phyloP scores from a whole-genome alignment of 1,140 invertebrate species.

The Drosophila varians region DNA sequence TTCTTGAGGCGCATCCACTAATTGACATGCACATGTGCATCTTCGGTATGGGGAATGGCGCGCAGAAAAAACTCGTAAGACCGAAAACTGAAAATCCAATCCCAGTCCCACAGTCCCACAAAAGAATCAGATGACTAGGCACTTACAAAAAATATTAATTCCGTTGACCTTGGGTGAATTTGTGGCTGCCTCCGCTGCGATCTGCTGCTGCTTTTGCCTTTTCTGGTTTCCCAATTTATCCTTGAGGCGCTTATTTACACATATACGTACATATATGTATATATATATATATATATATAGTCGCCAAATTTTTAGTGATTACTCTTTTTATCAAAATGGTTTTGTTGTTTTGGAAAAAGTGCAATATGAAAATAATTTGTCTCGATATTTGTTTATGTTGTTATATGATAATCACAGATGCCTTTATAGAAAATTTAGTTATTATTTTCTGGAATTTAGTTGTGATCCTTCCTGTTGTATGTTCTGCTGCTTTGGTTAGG shows the following conservation, averaged over 20 bases:
- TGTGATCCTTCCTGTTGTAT: constrained; percentile 1
- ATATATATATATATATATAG: constrained; percentile 27
- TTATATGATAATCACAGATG: constrained; percentile 71
- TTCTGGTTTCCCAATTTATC: constrained; percentile 40
- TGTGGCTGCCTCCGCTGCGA: constrained; percentile 46
- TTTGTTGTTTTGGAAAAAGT: constrained; percentile 46
- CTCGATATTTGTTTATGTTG: constrained; percentile 43
- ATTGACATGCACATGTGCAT: constrained; percentile 78
- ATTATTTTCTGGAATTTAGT: constrained; percentile 17
- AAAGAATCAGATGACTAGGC: constrained; percentile 13
- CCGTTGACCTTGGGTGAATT: constrained; percentile 80
- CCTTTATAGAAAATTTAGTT: constrained; percentile 57
- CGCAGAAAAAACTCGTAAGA: constrained; percentile 27
- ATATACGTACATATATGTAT: constrained; percentile 6
- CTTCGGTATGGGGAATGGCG: constrained; percentile 7
- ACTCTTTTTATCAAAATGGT: constrained; percentile 29
- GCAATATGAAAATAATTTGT: constrained; percentile 74
- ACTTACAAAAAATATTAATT: constrained; percentile 82
- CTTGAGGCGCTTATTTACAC: constrained; percentile 37
- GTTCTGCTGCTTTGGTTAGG: constrained; percentile 41
- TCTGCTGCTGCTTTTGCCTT: constrained; percentile 11
- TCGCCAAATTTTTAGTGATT: constrained; percentile 24
- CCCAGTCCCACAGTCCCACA: constrained; percentile 4
- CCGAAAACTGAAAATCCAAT: constrained; percentile 3
- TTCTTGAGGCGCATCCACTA: constrained; percentile 48